These are phyloP conservation scores for Montipora capricornis DNA, from an alignment of 64 coral and sea anemone genomes.

Conservation along the genomic window DNA sequence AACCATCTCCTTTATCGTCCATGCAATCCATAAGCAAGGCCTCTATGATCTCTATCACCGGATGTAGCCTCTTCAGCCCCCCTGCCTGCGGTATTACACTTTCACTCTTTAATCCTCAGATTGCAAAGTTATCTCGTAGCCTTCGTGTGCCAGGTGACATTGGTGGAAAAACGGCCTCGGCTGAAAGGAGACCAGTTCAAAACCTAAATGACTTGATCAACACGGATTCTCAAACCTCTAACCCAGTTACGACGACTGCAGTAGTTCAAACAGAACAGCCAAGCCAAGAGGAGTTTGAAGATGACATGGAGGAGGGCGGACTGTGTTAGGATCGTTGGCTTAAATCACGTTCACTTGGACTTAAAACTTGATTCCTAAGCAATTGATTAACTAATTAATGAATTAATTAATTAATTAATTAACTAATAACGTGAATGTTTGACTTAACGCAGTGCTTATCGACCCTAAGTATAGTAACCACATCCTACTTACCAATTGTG, in stretches of 20 bases:
- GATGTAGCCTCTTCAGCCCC: no score
- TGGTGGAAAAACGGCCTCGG: conserved; percentile 3
- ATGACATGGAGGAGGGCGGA: conserved; percentile 36
- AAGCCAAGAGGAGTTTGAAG: background rate
- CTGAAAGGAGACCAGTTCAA: background rate
- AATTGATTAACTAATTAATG: no score
- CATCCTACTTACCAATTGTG: no score
- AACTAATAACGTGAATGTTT: no score
- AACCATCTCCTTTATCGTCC: no score
- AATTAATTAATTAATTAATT: no score
- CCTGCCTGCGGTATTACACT: no score
- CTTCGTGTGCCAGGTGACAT: conserved; percentile 67
- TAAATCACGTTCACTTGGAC: background rate
- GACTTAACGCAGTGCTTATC: no score
- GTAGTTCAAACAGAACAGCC: background rate
- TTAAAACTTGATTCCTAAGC: no score
- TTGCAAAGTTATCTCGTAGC: conserved; percentile 72
- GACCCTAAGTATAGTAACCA: no score
- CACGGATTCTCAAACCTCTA: background rate
- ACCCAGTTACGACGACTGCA: background rate
- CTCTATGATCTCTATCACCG: no score
- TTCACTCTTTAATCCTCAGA: conserved; percentile 8
- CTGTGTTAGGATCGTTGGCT: conserved; percentile 6
- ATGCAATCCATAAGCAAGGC: no score
- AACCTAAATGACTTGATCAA: background rate